phyloP scores from a whole-genome alignment of 1,140 invertebrate genomes.

The Harpegnathos saltator region DNA sequence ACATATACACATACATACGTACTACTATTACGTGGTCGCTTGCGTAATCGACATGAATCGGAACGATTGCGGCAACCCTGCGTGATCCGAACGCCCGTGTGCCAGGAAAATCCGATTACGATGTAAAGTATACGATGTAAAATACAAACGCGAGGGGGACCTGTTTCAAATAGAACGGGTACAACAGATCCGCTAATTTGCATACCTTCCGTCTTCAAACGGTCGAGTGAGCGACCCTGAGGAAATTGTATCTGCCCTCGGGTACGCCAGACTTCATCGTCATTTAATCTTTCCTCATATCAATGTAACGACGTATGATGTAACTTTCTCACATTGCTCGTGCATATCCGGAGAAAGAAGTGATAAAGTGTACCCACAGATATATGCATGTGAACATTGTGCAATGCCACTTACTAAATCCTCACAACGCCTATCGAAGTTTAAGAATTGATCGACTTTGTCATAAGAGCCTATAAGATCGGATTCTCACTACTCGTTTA shows the following conservation, averaged over 20 bases:
- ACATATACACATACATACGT: too few species aligned
- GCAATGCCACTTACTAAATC: too few species aligned
- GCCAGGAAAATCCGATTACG: constrained; percentile 62
- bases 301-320: too few species aligned
- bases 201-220: constrained; percentile 45
- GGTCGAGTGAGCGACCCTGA: not conserved
- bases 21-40: not conserved
- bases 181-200: constrained; percentile 65
- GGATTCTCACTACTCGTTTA: too few species aligned
- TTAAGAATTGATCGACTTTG: too few species aligned
- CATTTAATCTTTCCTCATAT: not conserved
- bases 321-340: too few species aligned
- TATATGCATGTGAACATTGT: too few species aligned
- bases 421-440: too few species aligned
- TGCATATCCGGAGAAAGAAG: too few species aligned
- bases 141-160: not conserved
- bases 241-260: not conserved
- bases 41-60: constrained; percentile 54
- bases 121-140: constrained; percentile 13
- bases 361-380: too few species aligned
- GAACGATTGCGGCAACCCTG: not conserved
- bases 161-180: constrained; percentile 56
- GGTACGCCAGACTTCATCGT: not conserved
- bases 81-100: constrained; percentile 15
- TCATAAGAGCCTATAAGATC: too few species aligned